Conservation (phyloP, 2,888 invertebrate genomes). For the Ophion ellenae region DNA sequence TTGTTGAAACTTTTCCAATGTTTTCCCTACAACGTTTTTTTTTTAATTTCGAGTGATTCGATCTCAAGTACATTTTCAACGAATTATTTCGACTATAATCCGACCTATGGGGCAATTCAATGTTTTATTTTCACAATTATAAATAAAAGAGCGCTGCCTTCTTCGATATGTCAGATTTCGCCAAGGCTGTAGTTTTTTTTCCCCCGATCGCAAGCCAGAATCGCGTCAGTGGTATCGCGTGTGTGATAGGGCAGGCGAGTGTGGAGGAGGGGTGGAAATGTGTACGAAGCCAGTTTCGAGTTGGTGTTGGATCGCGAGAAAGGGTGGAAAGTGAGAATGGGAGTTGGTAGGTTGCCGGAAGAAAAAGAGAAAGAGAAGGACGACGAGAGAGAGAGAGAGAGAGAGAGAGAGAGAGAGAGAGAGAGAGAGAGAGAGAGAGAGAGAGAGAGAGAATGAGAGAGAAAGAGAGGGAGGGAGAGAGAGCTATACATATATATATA, state of each 20-base stretch:
- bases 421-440: conserved; percentile 38
- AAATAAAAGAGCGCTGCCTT: too few species aligned
- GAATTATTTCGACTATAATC: too few species aligned
- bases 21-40: too few species aligned
- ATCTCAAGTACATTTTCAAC: too few species aligned
- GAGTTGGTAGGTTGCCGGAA: conserved; percentile 22
- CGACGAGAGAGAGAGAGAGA: neutral
- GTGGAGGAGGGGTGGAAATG: neutral
- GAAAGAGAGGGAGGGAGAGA: conserved; percentile 48
- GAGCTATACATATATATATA: neutral
- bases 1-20: too few species aligned
- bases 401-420: conserved; percentile 34
- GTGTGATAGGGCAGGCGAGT: neutral
- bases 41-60: too few species aligned
- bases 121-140: too few species aligned
- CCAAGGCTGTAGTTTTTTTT: neutral
- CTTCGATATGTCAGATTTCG: neutral
- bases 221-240: neutral
- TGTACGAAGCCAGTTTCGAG: neutral
- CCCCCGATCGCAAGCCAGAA: neutral
- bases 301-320: conserved; percentile 6
- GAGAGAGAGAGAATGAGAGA: conserved; percentile 33
- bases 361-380: conserved; percentile 29
- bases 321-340: conserved; percentile 18
- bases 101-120: too few species aligned